These are phyloP conservation scores for Sipha maydis DNA, from an alignment of 2,888 invertebrate species.

Conservation along the genomic window DNA sequence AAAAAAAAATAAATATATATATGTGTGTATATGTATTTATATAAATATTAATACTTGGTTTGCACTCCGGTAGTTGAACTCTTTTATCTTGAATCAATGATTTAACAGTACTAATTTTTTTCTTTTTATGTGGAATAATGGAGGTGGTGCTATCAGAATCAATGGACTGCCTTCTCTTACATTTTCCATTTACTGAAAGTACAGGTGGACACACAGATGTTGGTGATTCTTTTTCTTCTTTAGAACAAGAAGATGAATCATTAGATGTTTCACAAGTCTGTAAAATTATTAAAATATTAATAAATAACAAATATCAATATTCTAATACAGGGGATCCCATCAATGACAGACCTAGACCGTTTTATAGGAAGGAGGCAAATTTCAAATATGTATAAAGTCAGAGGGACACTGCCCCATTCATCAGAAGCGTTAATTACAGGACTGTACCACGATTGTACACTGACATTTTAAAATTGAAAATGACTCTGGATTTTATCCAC, in stretches of 20 bases:
- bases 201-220: neutral
- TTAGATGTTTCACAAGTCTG: conserved; percentile 54
- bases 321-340: too few relatives aligned
- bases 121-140: conserved; percentile 63
- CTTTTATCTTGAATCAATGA: conserved; percentile 65
- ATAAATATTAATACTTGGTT: conserved; percentile 47
- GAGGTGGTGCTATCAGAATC: conserved; percentile 54
- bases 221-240: conserved; percentile 33
- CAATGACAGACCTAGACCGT: too few relatives aligned
- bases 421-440: too few relatives aligned
- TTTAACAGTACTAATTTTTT: conserved; percentile 65
- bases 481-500: too few relatives aligned
- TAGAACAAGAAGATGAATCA: conserved; percentile 44
- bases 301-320: neutral
- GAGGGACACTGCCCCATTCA: too few relatives aligned
- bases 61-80: conserved; percentile 55
- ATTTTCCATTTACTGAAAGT: conserved; percentile 39
- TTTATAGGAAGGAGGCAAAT: too few relatives aligned
- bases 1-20: too few relatives aligned
- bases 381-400: too few relatives aligned
- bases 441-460: too few relatives aligned
- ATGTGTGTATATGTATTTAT: neutral
- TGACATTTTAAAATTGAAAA: too few relatives aligned
- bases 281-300: conserved; percentile 6
- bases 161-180: conserved; percentile 47